A percentile compares a stretch with the other conserved stretches of the same genome.
These are phyloP conservation scores for Leucopsar rothschildi DNA, from an alignment of 2,113 vertebrate genomes.

Conservation along the genomic window DNA sequence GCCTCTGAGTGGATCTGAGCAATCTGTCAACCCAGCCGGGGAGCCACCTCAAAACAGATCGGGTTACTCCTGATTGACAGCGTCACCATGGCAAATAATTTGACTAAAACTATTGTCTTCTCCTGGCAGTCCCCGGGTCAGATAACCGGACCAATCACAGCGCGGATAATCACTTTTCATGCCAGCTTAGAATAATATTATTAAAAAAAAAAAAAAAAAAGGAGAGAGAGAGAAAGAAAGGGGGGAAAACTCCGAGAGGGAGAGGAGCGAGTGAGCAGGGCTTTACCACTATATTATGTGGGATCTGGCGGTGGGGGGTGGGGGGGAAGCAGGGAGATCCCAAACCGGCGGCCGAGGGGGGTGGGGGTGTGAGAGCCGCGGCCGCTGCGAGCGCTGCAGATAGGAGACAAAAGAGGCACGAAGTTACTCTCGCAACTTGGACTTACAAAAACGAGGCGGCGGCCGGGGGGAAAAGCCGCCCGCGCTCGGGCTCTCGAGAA, in stretches of 20 bases:
- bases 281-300: constrained; percentile 77
- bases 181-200: constrained; percentile 99
- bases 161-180: constrained; percentile 92
- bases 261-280: constrained; percentile 41
- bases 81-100: constrained; percentile 99
- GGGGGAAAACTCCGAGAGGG: constrained; percentile 53
- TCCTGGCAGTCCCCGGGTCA: constrained; percentile 95
- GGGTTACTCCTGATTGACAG: constrained; percentile 97
- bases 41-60: constrained; percentile 93
- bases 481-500: too few species aligned
- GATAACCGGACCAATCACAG: constrained; percentile 98
- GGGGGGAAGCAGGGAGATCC: too few species aligned
- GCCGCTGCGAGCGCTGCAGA: too few species aligned
- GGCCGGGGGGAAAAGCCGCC: too few species aligned
- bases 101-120: constrained; percentile 99
- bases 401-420: too few species aligned
- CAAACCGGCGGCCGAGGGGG: too few species aligned
- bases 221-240: not conserved
- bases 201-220: constrained; percentile 88
- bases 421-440: too few species aligned
- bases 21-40: constrained; percentile 86
- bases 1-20: constrained; percentile 78
- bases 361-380: too few species aligned
- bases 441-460: too few species aligned
- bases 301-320: constrained; percentile 49